A percentile compares a stretch with the other conserved stretches of the same genome.
phyloP scores from a whole-genome alignment of 2,797 vertebrate genomes.

The Lagorchestes hirsutus region DNA sequence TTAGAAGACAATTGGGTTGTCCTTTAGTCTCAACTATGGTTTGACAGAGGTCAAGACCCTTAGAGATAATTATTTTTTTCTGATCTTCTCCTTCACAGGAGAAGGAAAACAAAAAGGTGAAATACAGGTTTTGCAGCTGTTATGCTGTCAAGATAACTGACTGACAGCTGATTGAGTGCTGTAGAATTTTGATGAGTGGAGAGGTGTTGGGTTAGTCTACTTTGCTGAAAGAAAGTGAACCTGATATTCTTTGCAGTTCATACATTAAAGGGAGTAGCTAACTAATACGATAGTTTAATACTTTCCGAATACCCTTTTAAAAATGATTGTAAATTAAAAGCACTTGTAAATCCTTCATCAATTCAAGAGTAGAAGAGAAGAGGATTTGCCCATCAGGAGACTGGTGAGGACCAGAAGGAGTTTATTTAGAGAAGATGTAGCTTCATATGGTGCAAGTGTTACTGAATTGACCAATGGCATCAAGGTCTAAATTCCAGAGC shows the following conservation, averaged over 20 bases:
- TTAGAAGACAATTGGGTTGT: neutral
- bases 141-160: neutral
- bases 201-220: neutral
- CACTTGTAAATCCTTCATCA: neutral
- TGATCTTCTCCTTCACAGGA: neutral
- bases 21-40: neutral
- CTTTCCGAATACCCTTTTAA: neutral
- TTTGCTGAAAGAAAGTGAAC: neutral
- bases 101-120: neutral
- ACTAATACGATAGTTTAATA: neutral
- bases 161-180: neutral
- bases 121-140: neutral
- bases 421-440: neutral
- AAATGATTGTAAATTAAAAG: neutral
- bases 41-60: neutral
- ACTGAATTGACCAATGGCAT: neutral
- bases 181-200: neutral
- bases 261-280: neutral
- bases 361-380: neutral
- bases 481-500: neutral
- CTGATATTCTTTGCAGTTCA: neutral
- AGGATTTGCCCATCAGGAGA: neutral
- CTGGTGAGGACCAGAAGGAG: neutral
- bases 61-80: neutral
- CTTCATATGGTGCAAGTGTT: neutral